Base-by-base conservation (phyloP, 1,140 invertebrate species). In the Achatina immaculata region DNA sequence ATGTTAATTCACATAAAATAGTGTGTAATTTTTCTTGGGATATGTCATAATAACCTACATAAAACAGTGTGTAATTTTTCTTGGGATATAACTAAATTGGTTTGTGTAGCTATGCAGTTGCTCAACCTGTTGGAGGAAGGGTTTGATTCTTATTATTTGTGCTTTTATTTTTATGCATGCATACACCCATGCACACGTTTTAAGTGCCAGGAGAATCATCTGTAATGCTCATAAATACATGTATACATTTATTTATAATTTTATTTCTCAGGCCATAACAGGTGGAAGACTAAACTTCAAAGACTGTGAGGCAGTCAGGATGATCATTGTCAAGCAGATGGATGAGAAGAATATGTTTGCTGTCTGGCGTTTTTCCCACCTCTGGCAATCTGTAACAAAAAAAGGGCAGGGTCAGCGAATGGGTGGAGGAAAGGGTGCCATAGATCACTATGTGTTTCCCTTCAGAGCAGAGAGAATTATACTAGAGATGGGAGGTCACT, bases 341-440 rank as follows among this genome's bases (percentile, higher is more conserved):
- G 95, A 98, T 86, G 89, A 92, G 36, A 94, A 93, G 78, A 94
- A 93, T 84, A 96, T 87, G 94, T 99, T 99, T 94, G 96, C 97
- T n/a, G 93, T 97, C 42, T 99, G 97, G 97, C 93, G 98, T 85
- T 92, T 99, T 1, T 96, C 97, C 89, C 91, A 96, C 0, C 97
- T 98, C 0, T 99, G 98, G 98, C 96, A 99, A 89, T 95, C 98
- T 19, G 91, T 98, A 7, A 96, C 97, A 0, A 97, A 95, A 90
- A 98, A 98, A 93, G 95, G 96, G 0, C 94, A 95, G 91, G 98
- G 98, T 4, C 94, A 95, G 74, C 92, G 96, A 85, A 96, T 99
- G 95, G 99, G 99, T 78, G 96, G 97, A 86, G 98, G 98, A 11
- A 99, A 99, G 93, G 96, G 96, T 19, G 89, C 93, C n/a, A 99